Base-by-base conservation (phyloP, 2,797 vertebrate species). In the Kryptolebias ocellatus region DNA sequence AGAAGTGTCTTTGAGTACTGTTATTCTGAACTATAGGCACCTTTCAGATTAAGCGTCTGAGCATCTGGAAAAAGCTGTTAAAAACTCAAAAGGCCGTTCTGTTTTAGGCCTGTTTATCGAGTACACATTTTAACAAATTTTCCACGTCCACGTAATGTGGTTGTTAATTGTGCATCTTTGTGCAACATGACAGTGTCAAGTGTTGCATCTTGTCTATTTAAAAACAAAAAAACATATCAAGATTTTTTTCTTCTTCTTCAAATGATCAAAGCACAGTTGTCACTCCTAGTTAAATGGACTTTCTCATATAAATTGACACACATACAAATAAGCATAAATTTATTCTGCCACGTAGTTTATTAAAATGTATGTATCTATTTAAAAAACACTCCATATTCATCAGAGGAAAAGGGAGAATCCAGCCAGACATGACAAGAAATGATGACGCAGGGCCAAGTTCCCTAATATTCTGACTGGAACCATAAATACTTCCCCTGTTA, bases 381-480 rank as follows among this genome's bases (percentile, higher is more conserved):
- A 50, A 79, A 80, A 60, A 29, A n/a, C 28, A 62, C 60, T 34
- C 49, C 11, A 3, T 56, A 20, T 50, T 72, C 65, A 67, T 67
- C 69, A 59, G 64, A 72, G 52, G 50, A 71, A 80, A 81, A 79
- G 64, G 76, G 74, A 76, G 68, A 85, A 83, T 86, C 73, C 83
- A 82, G 80, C 70, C 85, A 89, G 84, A 89, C 72, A 61, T 87
- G 80, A 89, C 79, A 85, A 72, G 72, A 89, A 80, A 63, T 17
- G 49, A 79, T 89, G 90, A 87, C 81, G 79, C 70, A 68, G 57
- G 63, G 78, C 70, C 83, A 89, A 90, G 81, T 93, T 91, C 90
- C 90, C 65, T 83, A 87, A 85, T 85, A 87, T 83, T 90, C 65
- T 89, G 83, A 85, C 86, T 87, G 82, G 72, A 89, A 89, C 72